These are phyloP conservation scores for Falco cherrug DNA, from an alignment of 2,797 vertebrate species.

Conservation along the genomic window DNA sequence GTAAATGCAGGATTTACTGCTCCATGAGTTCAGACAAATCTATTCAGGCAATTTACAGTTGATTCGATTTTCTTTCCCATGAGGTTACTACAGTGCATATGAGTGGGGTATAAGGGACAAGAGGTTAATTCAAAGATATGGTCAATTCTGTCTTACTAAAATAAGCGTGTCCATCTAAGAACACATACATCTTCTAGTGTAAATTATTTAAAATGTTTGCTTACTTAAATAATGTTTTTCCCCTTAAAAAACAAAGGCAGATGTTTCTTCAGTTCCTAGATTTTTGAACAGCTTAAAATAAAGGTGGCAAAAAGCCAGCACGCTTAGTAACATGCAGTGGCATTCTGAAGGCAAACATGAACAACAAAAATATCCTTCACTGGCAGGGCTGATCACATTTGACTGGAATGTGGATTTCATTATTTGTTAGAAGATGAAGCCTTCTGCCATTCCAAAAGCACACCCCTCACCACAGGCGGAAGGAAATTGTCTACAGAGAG, in stretches of 20 bases:
- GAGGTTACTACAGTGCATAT: conserved; percentile 33
- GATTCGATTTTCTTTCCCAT: conserved; percentile 48
- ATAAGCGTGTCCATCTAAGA: neutral
- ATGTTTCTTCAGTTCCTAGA: conserved; percentile 45
- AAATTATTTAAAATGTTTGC: conserved; percentile 20
- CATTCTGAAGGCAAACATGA: neutral
- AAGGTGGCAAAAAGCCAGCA: conserved; percentile 30
- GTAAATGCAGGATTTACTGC: conserved; percentile 24
- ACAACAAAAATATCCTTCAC: conserved; percentile 16
- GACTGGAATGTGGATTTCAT: conserved; percentile 28
- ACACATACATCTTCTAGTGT: conserved; percentile 9
- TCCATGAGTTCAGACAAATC: conserved; percentile 14
- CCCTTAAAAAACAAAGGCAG: conserved; percentile 43
- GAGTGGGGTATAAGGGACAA: neutral
- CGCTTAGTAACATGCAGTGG: neutral
- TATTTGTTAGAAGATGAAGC: conserved; percentile 5
- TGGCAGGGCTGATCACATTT: conserved; percentile 1
- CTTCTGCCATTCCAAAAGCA: conserved; percentile 9
- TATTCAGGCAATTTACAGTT: conserved; percentile 36
- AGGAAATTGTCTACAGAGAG: conserved; percentile 3
- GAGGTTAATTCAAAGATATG: conserved; percentile 32
- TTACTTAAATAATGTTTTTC: conserved; percentile 40
- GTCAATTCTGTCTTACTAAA: neutral
- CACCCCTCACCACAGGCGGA: neutral
- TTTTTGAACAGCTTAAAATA: conserved; percentile 52